These are phyloP conservation scores for Trissolcus basalis DNA, from an alignment of 1,140 invertebrate genomes.

Conservation along the genomic window DNA sequence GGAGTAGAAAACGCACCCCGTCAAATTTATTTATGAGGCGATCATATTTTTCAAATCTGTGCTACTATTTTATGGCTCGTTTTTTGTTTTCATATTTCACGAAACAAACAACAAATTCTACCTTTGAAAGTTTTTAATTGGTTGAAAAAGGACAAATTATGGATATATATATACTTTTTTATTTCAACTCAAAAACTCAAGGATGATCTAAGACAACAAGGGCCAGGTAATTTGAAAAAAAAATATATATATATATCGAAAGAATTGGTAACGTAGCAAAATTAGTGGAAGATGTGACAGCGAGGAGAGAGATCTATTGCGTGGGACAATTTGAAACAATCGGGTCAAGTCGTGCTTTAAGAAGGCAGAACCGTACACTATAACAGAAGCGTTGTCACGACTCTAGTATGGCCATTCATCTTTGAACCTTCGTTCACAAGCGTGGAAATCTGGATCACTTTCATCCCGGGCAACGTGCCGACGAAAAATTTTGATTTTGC, in stretches of 20 bases:
- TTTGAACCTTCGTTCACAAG: constrained; percentile 56
- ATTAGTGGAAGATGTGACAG: too few species aligned
- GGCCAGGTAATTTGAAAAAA: too few species aligned
- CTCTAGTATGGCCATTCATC: constrained; percentile 35
- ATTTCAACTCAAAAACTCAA: too few species aligned
- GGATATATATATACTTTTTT: too few species aligned
- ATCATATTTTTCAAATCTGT: constrained; percentile 30
- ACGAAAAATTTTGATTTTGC: constrained; percentile 46
- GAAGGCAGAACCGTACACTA: constrained; percentile 5
- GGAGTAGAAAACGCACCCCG: constrained; percentile 16
- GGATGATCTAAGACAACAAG: too few species aligned
- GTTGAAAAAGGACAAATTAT: neutral
- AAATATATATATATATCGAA: too few species aligned
- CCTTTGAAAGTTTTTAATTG: neutral
- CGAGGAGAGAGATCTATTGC: neutral
- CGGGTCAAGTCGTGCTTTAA: too few species aligned
- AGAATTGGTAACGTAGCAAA: too few species aligned
- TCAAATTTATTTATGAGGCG: neutral
- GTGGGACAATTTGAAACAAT: neutral
- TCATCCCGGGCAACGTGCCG: too few species aligned
- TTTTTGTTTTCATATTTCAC: constrained; percentile 2
- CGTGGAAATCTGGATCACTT: constrained; percentile 67
- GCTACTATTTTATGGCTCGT: constrained; percentile 16
- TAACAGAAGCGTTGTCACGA: constrained; percentile 29
- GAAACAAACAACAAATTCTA: too few species aligned